Evolutionary conservation across 2,113 vertebrate species (phyloP).

Genomic region (Microtus pennsylvanicus): DNA sequence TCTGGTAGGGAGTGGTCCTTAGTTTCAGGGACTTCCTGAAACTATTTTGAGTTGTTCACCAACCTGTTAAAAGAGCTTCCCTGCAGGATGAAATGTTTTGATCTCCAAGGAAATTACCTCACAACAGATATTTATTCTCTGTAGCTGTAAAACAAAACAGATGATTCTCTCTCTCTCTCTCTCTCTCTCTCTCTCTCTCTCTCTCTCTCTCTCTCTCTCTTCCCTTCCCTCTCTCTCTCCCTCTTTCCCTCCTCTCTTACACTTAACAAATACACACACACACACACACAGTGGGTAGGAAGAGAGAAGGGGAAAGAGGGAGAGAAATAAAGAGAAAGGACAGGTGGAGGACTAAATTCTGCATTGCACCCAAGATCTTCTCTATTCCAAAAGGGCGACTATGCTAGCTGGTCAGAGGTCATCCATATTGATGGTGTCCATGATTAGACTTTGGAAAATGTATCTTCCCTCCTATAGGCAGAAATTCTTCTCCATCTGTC

Average conservation of each 20-base stretch:
- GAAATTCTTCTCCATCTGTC: background rate
- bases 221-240: fast-evolving
- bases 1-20: background rate
- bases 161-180: background rate
- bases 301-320: background rate
- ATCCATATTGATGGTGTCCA: background rate
- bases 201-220: too few species aligned
- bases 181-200: too few species aligned
- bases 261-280: background rate
- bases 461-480: background rate
- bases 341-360: background rate
- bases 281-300: background rate
- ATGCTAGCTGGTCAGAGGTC: background rate
- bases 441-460: background rate
- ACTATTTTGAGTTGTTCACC: background rate
- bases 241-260: too few species aligned
- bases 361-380: background rate
- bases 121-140: background rate
- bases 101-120: background rate
- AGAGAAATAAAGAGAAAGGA: background rate
- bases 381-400: background rate
- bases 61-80: background rate
- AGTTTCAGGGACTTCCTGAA: background rate
- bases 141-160: background rate
- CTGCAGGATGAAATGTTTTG: background rate